Percentiles rank a stretch among this genome's conserved stretches.
These are phyloP conservation scores for Agrilus mali DNA, from an alignment of 2,888 invertebrate species.

Conservation along the genomic window DNA sequence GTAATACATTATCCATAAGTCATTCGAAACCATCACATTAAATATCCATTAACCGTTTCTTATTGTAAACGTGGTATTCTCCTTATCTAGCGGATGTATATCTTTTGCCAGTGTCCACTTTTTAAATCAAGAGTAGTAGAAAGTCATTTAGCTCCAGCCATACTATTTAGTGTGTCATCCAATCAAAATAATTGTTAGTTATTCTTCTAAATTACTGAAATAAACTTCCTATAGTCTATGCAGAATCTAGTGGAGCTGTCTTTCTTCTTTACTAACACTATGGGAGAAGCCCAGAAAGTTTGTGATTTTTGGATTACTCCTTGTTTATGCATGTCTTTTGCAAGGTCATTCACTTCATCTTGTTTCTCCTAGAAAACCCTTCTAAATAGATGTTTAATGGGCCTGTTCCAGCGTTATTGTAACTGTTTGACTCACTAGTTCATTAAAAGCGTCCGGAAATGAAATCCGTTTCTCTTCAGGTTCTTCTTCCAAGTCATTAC, in stretches of 20 bases:
- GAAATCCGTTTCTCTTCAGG: no score
- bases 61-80: slow-evolving; percentile 7
- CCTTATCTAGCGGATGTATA: slow-evolving; percentile 4
- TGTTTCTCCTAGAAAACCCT: background rate
- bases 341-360: background rate
- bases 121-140: slow-evolving; percentile 13
- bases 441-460: no score
- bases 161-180: slow-evolving; percentile 10
- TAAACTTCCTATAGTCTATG: no score
- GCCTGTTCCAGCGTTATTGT: no score
- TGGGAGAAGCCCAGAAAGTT: slow-evolving; percentile 6
- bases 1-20: no score
- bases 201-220: slow-evolving; percentile 9
- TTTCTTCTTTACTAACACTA: slow-evolving; percentile 13
- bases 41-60: slow-evolving; percentile 10
- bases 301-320: slow-evolving; percentile 2
- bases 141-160: slow-evolving; percentile 12
- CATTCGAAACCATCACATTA: slow-evolving; percentile 13
- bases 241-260: slow-evolving; percentile 11
- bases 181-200: slow-evolving; percentile 7
- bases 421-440: no score
- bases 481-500: no score
- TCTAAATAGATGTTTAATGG: no score
- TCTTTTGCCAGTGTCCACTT: slow-evolving; percentile 11
- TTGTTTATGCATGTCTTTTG: background rate